Conservation (phyloP, 2,113 vertebrate genomes). For the Dendrocopos noguchii region DNA sequence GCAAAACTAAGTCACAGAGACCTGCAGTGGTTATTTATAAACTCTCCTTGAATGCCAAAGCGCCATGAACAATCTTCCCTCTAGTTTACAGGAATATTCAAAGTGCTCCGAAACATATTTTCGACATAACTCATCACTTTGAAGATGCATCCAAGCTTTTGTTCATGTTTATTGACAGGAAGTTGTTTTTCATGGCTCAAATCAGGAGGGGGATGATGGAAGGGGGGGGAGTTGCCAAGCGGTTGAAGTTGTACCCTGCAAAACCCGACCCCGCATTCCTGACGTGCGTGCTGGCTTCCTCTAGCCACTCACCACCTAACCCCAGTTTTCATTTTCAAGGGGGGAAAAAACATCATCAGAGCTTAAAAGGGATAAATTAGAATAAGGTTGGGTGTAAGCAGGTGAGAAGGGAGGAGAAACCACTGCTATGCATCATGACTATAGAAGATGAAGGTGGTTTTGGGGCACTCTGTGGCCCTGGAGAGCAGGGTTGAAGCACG, state of each 20-base stretch:
- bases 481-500: neutral
- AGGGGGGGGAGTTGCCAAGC: slow-evolving; percentile 13
- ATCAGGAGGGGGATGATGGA: slow-evolving; percentile 11
- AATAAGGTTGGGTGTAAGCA: neutral
- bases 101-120: slow-evolving; percentile 72
- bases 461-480: neutral
- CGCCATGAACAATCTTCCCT: slow-evolving; percentile 36
- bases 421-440: neutral
- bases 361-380: neutral
- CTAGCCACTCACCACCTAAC: neutral
- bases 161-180: slow-evolving; percentile 82
- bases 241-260: slow-evolving; percentile 10
- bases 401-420: neutral
- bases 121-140: slow-evolving; percentile 77
- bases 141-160: slow-evolving; percentile 80
- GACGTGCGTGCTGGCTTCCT: fast-evolving
- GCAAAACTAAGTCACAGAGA: neutral
- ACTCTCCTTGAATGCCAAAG: slow-evolving; percentile 30
- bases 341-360: neutral
- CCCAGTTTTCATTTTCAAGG: neutral
- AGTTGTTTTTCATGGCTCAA: slow-evolving; percentile 74
- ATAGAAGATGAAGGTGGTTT: neutral
- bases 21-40: slow-evolving; percentile 63
- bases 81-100: slow-evolving; percentile 64
- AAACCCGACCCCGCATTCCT: neutral